Evolutionary conservation across 2,888 invertebrate species (phyloP).

Genomic region (Lypha dubia): DNA sequence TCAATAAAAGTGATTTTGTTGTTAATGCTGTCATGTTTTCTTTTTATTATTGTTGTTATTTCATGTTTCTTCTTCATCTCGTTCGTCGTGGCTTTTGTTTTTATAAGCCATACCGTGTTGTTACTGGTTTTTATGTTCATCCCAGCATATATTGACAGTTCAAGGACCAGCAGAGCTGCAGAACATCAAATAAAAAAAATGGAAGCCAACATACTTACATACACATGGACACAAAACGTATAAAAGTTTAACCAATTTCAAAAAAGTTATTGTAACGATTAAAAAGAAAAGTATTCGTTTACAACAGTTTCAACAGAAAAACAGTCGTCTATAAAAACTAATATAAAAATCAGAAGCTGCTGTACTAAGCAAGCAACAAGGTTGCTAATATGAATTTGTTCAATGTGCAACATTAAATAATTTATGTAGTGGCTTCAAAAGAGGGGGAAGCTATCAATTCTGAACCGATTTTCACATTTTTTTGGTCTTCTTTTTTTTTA

Average conservation of each 20-base stretch:
- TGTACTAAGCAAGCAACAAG: not conserved
- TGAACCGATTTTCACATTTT: no score
- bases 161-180: constrained; percentile 79
- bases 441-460: no score
- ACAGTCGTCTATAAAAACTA: constrained; percentile 2
- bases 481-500: no score
- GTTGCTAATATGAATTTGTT: not conserved
- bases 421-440: no score
- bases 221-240: constrained; percentile 48
- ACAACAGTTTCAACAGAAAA: constrained; percentile 40
- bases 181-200: constrained; percentile 54
- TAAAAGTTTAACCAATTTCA: constrained; percentile 47
- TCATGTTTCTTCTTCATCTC: constrained; percentile 53
- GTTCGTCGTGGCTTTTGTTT: constrained; percentile 55
- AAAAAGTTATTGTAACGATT: constrained; percentile 64
- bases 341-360: constrained; percentile 19
- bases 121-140: constrained; percentile 71
- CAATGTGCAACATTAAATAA: not conserved
- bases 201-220: constrained; percentile 40
- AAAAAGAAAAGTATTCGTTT: constrained; percentile 46
- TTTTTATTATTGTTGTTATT: constrained; percentile 56
- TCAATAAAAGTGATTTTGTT: constrained; percentile 66
- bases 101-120: constrained; percentile 52
- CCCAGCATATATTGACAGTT: constrained; percentile 77
- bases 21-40: constrained; percentile 52